These are phyloP conservation scores for Myotis daubentonii DNA, from an alignment of 2,797 vertebrate genomes.

Conservation along the genomic window DNA sequence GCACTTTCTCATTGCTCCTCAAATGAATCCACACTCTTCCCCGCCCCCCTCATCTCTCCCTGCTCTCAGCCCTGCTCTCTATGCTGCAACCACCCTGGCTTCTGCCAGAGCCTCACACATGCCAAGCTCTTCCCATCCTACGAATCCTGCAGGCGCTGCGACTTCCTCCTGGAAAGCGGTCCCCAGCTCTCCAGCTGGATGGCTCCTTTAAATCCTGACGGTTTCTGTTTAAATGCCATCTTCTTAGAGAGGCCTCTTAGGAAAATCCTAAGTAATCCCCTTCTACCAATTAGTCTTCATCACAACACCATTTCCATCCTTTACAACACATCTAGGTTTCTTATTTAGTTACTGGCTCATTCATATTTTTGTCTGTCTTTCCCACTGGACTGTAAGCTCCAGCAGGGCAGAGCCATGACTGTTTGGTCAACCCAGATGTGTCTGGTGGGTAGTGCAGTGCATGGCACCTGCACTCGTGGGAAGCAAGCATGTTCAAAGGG, in stretches of 20 bases:
- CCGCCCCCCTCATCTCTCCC: rapidly evolving
- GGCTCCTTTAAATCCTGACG: slow-evolving; percentile 23
- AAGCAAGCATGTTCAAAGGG: neutral
- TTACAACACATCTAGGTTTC: neutral
- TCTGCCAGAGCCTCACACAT: rapidly evolving
- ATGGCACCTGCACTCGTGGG: rapidly evolving
- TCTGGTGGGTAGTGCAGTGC: neutral
- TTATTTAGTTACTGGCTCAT: neutral
- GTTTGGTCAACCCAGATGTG: neutral
- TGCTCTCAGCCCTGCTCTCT: neutral
- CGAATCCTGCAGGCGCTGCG: neutral
- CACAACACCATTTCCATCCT: neutral
- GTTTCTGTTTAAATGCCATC: slow-evolving; percentile 42
- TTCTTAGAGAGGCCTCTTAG: slow-evolving; percentile 45
- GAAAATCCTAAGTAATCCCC: slow-evolving; percentile 33
- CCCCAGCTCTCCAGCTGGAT: neutral
- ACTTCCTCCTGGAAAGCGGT: neutral
- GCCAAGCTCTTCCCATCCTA: neutral
- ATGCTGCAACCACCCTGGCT: no score
- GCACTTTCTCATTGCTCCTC: neutral
- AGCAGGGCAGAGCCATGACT: neutral
- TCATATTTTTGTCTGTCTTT: neutral
- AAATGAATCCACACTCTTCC: neutral
- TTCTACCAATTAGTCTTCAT: slow-evolving; percentile 38
- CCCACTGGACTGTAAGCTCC: neutral